A percentile compares a stretch with the other conserved stretches of the same genome.
Evolutionary conservation across 2,888 invertebrate species (phyloP).

Genomic region (Pecten maximus): DNA sequence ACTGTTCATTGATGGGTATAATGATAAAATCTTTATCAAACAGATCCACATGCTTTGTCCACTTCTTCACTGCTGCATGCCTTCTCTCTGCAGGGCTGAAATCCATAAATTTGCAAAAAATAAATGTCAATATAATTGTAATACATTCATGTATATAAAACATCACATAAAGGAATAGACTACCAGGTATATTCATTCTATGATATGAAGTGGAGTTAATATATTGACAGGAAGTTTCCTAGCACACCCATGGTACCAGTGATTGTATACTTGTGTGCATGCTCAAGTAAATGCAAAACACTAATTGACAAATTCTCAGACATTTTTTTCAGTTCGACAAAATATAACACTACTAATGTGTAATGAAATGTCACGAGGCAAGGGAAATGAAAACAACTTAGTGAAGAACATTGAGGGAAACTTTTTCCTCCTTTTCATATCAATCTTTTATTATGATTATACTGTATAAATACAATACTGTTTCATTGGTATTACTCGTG

Average conservation of each 20-base stretch:
- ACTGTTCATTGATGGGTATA: conserved; percentile 98
- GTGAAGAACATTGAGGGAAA: background rate
- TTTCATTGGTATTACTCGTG: too few relatives aligned
- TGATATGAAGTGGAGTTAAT: too few relatives aligned
- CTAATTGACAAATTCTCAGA: background rate
- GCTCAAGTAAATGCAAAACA: too few relatives aligned
- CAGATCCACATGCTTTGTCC: conserved; percentile 98
- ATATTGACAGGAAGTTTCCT: background rate
- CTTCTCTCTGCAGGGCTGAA: conserved; percentile 85
- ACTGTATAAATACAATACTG: too few relatives aligned
- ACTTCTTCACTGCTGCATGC: conserved; percentile 94
- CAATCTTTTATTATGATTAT: too few relatives aligned
- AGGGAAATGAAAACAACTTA: background rate
- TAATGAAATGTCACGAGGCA: background rate
- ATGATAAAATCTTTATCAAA: conserved; percentile 98
- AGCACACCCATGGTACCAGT: too few relatives aligned
- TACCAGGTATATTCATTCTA: too few relatives aligned
- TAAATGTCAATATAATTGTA: background rate
- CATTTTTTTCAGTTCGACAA: too few relatives aligned
- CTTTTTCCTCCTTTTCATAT: background rate
- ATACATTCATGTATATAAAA: background rate
- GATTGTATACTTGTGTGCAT: too few relatives aligned
- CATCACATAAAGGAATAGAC: background rate
- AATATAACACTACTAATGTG: background rate
- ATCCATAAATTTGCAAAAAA: conserved; percentile 39